Evolutionary conservation across 2,113 vertebrate species (phyloP).

Genomic region (Xerus inauris): DNA sequence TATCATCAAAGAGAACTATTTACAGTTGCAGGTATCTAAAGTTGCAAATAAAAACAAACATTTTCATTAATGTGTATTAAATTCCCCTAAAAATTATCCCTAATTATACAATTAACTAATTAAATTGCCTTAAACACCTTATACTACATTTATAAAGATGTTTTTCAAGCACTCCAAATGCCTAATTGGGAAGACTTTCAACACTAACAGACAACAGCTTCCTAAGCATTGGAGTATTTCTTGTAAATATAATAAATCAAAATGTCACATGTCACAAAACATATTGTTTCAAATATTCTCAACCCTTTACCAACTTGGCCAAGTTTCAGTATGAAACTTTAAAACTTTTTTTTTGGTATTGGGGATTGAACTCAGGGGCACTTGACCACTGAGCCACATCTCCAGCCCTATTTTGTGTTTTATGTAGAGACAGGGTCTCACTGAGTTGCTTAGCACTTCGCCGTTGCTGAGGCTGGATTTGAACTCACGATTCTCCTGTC

Average conservation of each 20-base stretch:
- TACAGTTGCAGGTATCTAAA: constrained; percentile 34
- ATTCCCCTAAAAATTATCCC: constrained; percentile 1
- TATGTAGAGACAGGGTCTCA: too few relatives aligned
- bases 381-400: too few relatives aligned
- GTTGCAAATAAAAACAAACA: constrained; percentile 19
- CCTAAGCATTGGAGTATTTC: constrained; percentile 38
- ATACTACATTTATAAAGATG: constrained; percentile 1
- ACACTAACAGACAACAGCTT: neutral
- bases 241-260: constrained; percentile 8
- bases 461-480: too few relatives aligned
- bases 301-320: neutral
- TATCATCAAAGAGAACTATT: neutral
- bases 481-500: too few relatives aligned
- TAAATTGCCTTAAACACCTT: constrained; percentile 39
- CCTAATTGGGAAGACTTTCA: neutral
- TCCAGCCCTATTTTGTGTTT: too few relatives aligned
- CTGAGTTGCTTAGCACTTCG: too few relatives aligned
- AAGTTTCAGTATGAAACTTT: neutral
- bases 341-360: neutral
- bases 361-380: too few relatives aligned
- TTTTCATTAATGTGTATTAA: constrained; percentile 53
- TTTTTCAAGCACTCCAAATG: constrained; percentile 7
- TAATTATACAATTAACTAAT: constrained; percentile 45
- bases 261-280: neutral
- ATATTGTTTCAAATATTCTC: constrained; percentile 32